Evolutionary conservation across 2,113 vertebrate species (phyloP).

Genomic region (Centropus bengalensis): DNA sequence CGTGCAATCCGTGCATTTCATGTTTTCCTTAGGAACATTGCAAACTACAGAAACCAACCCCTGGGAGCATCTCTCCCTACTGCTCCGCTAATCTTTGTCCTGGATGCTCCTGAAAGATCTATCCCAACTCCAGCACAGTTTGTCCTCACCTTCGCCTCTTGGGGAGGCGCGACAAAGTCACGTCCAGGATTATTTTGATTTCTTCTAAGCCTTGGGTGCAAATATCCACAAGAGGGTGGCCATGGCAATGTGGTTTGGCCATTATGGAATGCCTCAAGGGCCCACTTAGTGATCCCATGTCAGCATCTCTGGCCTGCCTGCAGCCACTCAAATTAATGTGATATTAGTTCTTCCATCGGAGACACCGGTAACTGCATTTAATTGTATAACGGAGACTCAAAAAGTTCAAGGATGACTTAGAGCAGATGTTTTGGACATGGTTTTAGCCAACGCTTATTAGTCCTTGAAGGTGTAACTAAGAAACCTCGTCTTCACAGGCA

Average conservation of each 20-base stretch:
- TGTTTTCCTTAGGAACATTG: neutral
- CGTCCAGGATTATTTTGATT: accelerated
- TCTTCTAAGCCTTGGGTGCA: neutral
- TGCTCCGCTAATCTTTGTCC: accelerated
- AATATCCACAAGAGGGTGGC: neutral
- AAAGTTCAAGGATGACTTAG: constrained; percentile 48
- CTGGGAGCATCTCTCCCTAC: neutral
- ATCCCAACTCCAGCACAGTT: accelerated
- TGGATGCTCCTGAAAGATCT: neutral
- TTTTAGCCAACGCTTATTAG: constrained; percentile 4
- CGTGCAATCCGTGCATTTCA: neutral
- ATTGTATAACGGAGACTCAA: neutral
- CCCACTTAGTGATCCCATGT: accelerated
- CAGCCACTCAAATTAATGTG: neutral
- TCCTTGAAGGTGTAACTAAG: constrained; percentile 39
- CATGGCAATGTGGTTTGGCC: neutral
- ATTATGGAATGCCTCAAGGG: neutral
- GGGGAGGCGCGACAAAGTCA: neutral
- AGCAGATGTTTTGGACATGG: neutral
- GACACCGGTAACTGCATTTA: neutral
- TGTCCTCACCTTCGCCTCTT: neutral
- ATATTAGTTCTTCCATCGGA: neutral
- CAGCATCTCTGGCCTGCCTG: neutral
- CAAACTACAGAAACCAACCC: neutral
- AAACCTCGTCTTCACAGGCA: neutral